Conservation (phyloP, 2,888 invertebrate species). For the Apocheima hispidaria region DNA sequence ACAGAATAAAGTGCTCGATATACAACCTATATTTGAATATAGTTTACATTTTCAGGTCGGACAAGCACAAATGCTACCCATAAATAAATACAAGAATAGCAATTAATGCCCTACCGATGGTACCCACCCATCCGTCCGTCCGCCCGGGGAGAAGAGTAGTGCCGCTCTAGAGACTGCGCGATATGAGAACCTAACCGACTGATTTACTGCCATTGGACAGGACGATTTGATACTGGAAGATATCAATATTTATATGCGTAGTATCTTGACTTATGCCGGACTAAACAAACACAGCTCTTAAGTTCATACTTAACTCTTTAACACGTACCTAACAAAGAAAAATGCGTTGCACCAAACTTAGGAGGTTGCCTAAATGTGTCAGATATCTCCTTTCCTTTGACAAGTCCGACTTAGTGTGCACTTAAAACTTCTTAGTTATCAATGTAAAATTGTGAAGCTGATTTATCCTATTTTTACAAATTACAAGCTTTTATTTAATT, state of each 20-base stretch:
- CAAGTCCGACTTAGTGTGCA: too few species aligned
- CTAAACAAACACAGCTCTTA: too few species aligned
- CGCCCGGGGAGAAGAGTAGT: slow-evolving; percentile 34
- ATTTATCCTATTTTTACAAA: too few species aligned
- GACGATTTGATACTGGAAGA: slow-evolving; percentile 8
- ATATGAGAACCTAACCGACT: slow-evolving; percentile 31
- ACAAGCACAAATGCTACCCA: slow-evolving; percentile 46
- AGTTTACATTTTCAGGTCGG: slow-evolving; percentile 11
- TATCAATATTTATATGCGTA: not conserved
- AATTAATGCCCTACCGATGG: slow-evolving; percentile 37
- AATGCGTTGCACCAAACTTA: too few species aligned
- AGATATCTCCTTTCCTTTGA: too few species aligned
- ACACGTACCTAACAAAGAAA: too few species aligned
- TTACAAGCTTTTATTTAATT: too few species aligned
- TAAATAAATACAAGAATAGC: slow-evolving; percentile 21
- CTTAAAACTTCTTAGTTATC: too few species aligned
- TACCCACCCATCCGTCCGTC: slow-evolving; percentile 62
- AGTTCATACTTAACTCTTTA: too few species aligned
- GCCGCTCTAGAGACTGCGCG: slow-evolving; percentile 38
- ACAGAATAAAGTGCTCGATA: not conserved
- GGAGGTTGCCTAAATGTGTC: too few species aligned
- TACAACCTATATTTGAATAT: not conserved
- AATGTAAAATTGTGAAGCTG: too few species aligned
- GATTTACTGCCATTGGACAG: slow-evolving; percentile 29
- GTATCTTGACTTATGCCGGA: too few species aligned